Base-by-base conservation (phyloP, 53 echinoderm and acorn worm species). In the Actinopyga echinites region DNA sequence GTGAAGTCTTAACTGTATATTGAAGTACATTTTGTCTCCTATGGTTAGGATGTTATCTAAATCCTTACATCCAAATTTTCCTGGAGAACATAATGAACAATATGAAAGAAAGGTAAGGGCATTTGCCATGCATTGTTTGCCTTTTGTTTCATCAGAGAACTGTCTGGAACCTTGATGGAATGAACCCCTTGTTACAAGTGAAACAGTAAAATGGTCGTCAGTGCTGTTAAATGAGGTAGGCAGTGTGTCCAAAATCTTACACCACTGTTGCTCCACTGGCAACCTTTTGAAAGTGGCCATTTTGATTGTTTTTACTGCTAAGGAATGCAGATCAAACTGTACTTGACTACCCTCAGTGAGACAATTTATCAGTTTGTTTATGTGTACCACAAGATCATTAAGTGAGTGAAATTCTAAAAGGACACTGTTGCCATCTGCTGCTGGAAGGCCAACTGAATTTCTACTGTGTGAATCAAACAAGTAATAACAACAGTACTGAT, bases 391-490 rank as follows among this genome's bases (percentile, higher is more conserved):
- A 58, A 58, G 58, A 22, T 58, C 58, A 58, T 25, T 25, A 22
- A 58, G 58, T 4, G 58, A 58, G 25, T 58, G 58, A 58, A 58
- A 58, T 58, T 58, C 58, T 21, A 58, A 9, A 58, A 58, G 58
- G 19, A 54, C 55, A 58, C 58, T 58, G n/a, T 58, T 58, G 58
- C 58, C 58, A 58, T 58, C 58, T 22, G 10, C 58, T 58, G n/a
- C 58, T 58, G 58, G 10, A 25, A 58, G 58, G 25, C 58, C 58
- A 58, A 22, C 58, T 25, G 25, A 58, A 58, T 9, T 58, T 25
- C 58, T 58, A 58, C 58, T 58, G 58, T 58, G 58, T 58, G 58
- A 58, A 4, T 58, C 58, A 58, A 58, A 58, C 58, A 58, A 25
- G 58, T 58, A 58, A 58, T 22, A 58, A 58, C 3, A 58, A 22